phyloP scores from a whole-genome alignment of 2,797 vertebrate species.

The Cyprinodon diabolis region DNA sequence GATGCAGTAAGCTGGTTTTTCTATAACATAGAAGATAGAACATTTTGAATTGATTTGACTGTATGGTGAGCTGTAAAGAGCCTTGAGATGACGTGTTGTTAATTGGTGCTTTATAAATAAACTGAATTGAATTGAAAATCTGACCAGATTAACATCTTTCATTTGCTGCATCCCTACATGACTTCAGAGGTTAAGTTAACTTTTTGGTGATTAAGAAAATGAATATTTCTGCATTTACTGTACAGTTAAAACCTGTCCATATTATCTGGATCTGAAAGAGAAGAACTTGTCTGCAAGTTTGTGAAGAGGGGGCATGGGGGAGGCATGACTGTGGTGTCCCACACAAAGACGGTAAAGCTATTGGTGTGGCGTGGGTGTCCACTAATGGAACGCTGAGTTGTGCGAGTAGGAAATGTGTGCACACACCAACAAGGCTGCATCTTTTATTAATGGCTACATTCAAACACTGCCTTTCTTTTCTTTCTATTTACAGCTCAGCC shows the following conservation, averaged over 20 bases:
- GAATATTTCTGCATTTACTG: neutral
- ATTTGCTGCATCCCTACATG: neutral
- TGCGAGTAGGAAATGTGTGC: slow-evolving; percentile 14
- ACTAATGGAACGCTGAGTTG: slow-evolving; percentile 65
- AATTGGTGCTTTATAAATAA: too few relatives aligned
- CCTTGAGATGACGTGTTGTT: too few relatives aligned
- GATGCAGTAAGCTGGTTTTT: too few relatives aligned
- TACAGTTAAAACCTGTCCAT: neutral
- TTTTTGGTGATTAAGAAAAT: neutral
- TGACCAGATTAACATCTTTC: neutral
- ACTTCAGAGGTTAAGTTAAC: neutral
- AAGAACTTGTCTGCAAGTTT: slow-evolving; percentile 3
- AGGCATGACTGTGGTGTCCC: slow-evolving; percentile 43
- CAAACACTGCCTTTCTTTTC: slow-evolving; percentile 22
- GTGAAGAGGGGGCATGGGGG: slow-evolving; percentile 20
- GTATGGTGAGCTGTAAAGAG: too few relatives aligned
- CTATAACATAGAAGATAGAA: too few relatives aligned
- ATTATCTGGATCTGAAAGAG: slow-evolving; percentile 36
- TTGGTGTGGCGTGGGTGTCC: slow-evolving; percentile 66
- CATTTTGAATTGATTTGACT: too few relatives aligned
- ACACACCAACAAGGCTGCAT: slow-evolving; percentile 58
- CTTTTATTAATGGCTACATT: slow-evolving; percentile 66
- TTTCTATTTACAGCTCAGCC: slow-evolving; percentile 60
- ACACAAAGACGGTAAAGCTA: slow-evolving; percentile 70
- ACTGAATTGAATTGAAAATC: too few relatives aligned